Percentiles rank a stretch among this genome's conserved stretches.
Conservation (phyloP, 2,888 invertebrate species). For the Dilophus febrilis region DNA sequence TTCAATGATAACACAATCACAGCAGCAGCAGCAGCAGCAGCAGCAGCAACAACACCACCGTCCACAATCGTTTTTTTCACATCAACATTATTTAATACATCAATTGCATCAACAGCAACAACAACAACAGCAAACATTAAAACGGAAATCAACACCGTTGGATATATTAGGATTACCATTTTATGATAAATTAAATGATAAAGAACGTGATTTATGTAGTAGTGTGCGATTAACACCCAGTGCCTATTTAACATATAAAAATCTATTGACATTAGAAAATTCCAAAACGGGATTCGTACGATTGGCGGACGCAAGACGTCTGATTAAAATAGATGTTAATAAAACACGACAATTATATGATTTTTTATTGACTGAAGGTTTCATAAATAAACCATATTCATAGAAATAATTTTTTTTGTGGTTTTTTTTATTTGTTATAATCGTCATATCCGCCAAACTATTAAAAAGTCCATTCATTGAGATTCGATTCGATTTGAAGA, state of each 20-base stretch:
- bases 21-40: no score
- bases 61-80: not conserved
- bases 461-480: no score
- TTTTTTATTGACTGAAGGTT: conserved; percentile 53
- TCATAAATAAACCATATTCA: conserved; percentile 40
- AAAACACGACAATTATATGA: conserved; percentile 78
- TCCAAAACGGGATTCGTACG: conserved; percentile 55
- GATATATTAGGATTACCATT: conserved; percentile 49
- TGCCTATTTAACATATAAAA: conserved; percentile 62
- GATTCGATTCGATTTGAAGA: no score
- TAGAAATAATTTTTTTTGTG: conserved; percentile 13
- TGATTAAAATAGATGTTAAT: conserved; percentile 87
- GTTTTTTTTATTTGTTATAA: not conserved
- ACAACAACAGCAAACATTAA: no score
- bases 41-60: not conserved
- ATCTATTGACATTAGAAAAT: conserved; percentile 55
- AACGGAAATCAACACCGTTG: conserved; percentile 25
- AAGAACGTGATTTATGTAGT: conserved; percentile 64
- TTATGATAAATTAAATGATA: conserved; percentile 49
- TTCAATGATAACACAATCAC: no score
- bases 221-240: conserved; percentile 55
- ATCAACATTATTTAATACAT: conserved; percentile 9
- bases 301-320: conserved; percentile 61
- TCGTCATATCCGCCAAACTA: no score
- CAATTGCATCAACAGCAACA: no score